Base-by-base conservation (phyloP, 2,888 invertebrate species). In the Yponomeuta plumbellus region DNA sequence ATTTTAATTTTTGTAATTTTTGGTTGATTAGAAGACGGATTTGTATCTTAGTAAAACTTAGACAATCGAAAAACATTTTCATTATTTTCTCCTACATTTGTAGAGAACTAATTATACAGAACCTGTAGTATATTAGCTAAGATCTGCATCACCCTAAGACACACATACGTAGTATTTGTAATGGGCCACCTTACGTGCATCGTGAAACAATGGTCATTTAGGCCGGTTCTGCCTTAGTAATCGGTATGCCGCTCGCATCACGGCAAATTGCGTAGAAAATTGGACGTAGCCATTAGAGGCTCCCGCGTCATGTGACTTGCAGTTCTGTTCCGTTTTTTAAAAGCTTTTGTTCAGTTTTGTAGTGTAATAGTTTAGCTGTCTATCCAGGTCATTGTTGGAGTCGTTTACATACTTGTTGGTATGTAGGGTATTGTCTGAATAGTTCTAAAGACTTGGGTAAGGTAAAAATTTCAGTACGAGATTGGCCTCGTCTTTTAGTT, bases 231-330 rank as follows among this genome's bases (percentile, higher is more conserved):
- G 44, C 44, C 44, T 52, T 17, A 5, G 44, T 17, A 52, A 52
- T 52, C 44, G 17, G 44, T 52, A 52, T 52, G 44, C 44, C 17
- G 44, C 44, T 52, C 44, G 44, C 44, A 2, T 13, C 44, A 17
- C 44, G 44, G 44, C 44, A 52, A 52, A 52, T 52, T 52, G 44
- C 44, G 44, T 52, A 17, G 44, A 52, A 52, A 52, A 52, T 52
- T 52, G 44, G 44, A 52, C 44, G 44, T 17, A 13, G 44, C 44
- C 44, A 52, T 52, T 52, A 52, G 44, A 52, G 8, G 34, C 34
- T 26, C 44, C 17, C 44, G 1, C 17, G 13, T 17, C 44, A 13
- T 52, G 44, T 52, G 44, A 52, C 44, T 52, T 52, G 44, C 44
- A 52, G 44, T 13, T 44, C 8, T 44, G 8, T 17, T 13, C 17